These are phyloP conservation scores for Paragorgia papillata DNA, from an alignment of 92 coral and sea anemone genomes.

Conservation along the genomic window DNA sequence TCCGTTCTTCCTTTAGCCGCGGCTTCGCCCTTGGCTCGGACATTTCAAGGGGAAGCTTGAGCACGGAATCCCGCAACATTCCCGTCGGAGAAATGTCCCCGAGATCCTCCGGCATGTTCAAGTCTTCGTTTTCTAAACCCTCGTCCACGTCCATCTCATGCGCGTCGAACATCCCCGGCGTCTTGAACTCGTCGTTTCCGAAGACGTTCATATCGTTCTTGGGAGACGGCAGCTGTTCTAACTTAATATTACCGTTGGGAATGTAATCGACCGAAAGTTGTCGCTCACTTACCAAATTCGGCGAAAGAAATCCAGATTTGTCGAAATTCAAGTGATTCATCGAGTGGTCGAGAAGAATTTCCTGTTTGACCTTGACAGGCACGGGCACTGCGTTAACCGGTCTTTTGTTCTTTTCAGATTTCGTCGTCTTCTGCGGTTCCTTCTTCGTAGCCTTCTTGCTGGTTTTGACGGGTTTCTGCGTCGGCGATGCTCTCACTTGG, in stretches of 20 bases:
- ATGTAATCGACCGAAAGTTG: conserved; percentile 49
- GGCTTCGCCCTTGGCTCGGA: conserved; percentile 18
- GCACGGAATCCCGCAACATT: conserved; percentile 31
- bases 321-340: conserved; percentile 60
- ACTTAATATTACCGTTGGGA: conserved; percentile 67
- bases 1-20: background rate
- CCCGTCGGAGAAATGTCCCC: conserved; percentile 45
- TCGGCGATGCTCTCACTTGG: conserved; percentile 70
- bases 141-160: conserved; percentile 35
- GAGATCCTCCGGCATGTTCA: conserved; percentile 24
- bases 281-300: conserved; percentile 57
- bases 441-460: conserved; percentile 18
- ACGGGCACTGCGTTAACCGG: conserved; percentile 65
- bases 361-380: conserved; percentile 57
- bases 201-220: conserved; percentile 28
- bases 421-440: conserved; percentile 54
- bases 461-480: conserved; percentile 45
- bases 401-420: conserved; percentile 69
- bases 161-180: conserved; percentile 23
- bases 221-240: conserved; percentile 62
- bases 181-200: conserved; percentile 27
- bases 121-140: conserved; percentile 35
- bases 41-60: conserved; percentile 40
- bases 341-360: conserved; percentile 1
- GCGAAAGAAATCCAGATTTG: conserved; percentile 68